A percentile compares a stretch with the other conserved stretches of the same genome.
These are phyloP conservation scores for Drosophila obscura DNA, from an alignment of 1,140 invertebrate species.

Conservation along the genomic window DNA sequence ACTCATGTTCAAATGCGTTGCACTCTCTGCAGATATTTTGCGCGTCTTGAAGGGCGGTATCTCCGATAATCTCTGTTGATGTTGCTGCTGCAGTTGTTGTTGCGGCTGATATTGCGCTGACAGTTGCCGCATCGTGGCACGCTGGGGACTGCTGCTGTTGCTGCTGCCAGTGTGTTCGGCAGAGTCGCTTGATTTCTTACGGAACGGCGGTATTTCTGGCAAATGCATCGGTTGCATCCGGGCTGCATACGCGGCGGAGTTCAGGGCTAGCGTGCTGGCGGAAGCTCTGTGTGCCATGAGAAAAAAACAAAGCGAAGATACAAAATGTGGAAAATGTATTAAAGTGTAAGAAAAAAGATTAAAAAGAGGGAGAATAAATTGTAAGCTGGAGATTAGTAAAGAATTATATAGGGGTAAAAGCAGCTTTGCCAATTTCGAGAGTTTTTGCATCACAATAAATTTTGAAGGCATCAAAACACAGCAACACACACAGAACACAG, in stretches of 20 bases:
- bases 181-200: slow-evolving; percentile 82
- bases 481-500: slow-evolving; percentile 8
- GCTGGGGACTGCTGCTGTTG: slow-evolving; percentile 74
- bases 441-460: slow-evolving; percentile 24
- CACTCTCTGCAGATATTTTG: slow-evolving; percentile 85
- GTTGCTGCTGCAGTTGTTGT: slow-evolving; percentile 32
- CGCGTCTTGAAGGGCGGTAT: slow-evolving; percentile 85
- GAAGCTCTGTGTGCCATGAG: slow-evolving; percentile 69
- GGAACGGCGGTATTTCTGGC: slow-evolving; percentile 85
- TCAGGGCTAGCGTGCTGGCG: slow-evolving; percentile 72
- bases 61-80: slow-evolving; percentile 80
- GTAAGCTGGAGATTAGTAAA: background rate
- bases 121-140: slow-evolving; percentile 55
- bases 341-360: slow-evolving; percentile 1
- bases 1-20: slow-evolving; percentile 72
- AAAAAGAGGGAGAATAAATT: background rate
- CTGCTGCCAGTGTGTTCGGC: slow-evolving; percentile 74
- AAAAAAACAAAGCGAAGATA: slow-evolving; percentile 42
- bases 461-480: slow-evolving; percentile 30
- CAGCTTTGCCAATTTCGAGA: slow-evolving; percentile 42
- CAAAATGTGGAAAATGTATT: slow-evolving; percentile 11
- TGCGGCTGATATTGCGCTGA: slow-evolving; percentile 61
- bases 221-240: slow-evolving; percentile 83
- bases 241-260: slow-evolving; percentile 58
- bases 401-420: slow-evolving; percentile 12